phyloP scores from a whole-genome alignment of 2,797 vertebrate species.

The Forpus xanthops region DNA sequence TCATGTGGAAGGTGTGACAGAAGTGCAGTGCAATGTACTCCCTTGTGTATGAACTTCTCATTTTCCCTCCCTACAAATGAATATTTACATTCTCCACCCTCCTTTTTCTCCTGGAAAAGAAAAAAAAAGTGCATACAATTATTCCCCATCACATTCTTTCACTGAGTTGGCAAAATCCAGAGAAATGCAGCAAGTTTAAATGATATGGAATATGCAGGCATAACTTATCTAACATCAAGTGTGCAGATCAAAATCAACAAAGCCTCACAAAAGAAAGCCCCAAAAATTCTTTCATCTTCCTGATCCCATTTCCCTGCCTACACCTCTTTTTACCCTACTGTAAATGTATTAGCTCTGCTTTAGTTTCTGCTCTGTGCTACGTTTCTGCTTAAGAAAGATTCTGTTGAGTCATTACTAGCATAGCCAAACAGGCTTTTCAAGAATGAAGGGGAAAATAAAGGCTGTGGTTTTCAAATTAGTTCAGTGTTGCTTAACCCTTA shows the following conservation, averaged over 20 bases:
- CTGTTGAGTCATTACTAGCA: constrained; percentile 63
- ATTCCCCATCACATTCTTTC: background rate
- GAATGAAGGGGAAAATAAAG: constrained; percentile 57
- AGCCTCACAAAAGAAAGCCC: constrained; percentile 49
- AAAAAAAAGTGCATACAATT: background rate
- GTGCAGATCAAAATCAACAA: constrained; percentile 30
- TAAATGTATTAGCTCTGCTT: constrained; percentile 33
- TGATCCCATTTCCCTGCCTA: constrained; percentile 49
- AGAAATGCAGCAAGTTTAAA: constrained; percentile 12
- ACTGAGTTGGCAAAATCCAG: constrained; percentile 16
- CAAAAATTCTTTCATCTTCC: constrained; percentile 42
- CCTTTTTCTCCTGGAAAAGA: background rate
- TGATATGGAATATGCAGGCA: background rate
- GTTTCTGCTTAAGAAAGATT: constrained; percentile 56
- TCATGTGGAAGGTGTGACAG: background rate
- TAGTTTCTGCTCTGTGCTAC: constrained; percentile 40
- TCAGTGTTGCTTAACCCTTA: constrained; percentile 59
- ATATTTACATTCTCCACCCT: background rate
- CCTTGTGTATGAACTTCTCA: background rate
- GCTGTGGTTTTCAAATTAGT: constrained; percentile 66
- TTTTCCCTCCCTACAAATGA: background rate
- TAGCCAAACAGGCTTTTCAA: constrained; percentile 72
- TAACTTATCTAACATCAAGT: constrained; percentile 23
- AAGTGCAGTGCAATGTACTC: background rate
- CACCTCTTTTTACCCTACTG: constrained; percentile 5